Evolutionary conservation across 2,797 vertebrate genomes (phyloP).

Genomic region (Tokudaia tokunoshimensis): DNA sequence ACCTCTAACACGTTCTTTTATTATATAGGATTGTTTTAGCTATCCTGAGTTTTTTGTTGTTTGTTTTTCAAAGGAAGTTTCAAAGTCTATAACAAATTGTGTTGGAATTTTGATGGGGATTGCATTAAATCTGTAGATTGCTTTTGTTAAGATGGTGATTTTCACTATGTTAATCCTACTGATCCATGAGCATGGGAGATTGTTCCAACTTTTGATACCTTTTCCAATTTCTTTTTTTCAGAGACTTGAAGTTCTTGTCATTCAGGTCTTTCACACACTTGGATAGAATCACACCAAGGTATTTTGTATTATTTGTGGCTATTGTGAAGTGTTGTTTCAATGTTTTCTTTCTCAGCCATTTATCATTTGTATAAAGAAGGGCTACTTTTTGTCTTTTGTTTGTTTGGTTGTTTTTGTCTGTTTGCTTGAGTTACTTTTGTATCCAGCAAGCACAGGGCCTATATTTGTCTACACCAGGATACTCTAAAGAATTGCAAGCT

Average conservation of each 20-base stretch:
- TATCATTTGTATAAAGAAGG: background rate
- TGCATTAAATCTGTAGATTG: background rate
- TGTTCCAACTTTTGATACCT: background rate
- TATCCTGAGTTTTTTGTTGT: background rate
- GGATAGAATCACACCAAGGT: background rate
- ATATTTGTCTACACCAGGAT: background rate
- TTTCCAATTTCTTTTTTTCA: background rate
- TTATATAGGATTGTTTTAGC: background rate
- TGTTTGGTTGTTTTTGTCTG: background rate
- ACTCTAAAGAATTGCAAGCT: background rate
- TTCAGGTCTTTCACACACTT: background rate
- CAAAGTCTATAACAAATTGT: background rate
- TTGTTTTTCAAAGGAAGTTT: background rate
- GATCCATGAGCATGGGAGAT: background rate
- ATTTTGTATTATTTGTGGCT: too few relatives aligned
- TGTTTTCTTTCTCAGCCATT: background rate
- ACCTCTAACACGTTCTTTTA: background rate
- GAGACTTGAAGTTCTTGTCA: background rate
- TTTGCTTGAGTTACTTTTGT: background rate
- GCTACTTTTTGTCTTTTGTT: background rate
- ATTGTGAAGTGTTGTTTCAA: background rate
- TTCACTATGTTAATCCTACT: background rate
- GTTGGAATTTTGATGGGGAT: background rate
- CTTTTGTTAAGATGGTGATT: background rate
- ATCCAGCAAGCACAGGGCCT: background rate